phyloP scores from a whole-genome alignment of 2,113 vertebrate genomes.

The Melanocharis versteri region DNA sequence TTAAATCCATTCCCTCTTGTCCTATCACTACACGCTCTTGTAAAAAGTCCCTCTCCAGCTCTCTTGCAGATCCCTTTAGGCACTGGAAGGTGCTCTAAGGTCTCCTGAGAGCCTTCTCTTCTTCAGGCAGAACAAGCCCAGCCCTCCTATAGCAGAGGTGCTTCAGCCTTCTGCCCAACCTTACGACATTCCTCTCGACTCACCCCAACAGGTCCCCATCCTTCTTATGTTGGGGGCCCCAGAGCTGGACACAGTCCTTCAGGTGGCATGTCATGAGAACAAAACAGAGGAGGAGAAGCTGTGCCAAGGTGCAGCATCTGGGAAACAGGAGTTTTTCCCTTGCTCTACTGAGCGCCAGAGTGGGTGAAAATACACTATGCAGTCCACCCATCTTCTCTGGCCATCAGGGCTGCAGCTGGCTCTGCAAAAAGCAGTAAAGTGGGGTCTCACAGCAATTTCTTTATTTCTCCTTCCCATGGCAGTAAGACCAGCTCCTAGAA shows the following conservation, averaged over 20 bases:
- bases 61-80: background rate
- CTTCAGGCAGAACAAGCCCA: background rate
- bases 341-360: rapidly evolving
- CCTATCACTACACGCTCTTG: background rate
- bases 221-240: background rate
- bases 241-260: background rate
- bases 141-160: background rate
- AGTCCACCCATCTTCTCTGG: background rate
- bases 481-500: background rate
- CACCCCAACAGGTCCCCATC: rapidly evolving
- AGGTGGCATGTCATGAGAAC: background rate
- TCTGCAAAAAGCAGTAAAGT: background rate
- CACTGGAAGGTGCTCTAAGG: background rate
- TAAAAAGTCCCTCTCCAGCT: background rate
- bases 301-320: background rate
- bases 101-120: background rate
- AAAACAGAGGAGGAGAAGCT: background rate
- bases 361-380: rapidly evolving
- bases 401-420: background rate
- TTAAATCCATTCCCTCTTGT: background rate
- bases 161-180: background rate
- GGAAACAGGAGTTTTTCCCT: background rate
- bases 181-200: background rate
- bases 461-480: background rate
- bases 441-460: background rate